Evolutionary conservation across 2,113 vertebrate genomes (phyloP).

Genomic region (Epinephelus cyanopodus): DNA sequence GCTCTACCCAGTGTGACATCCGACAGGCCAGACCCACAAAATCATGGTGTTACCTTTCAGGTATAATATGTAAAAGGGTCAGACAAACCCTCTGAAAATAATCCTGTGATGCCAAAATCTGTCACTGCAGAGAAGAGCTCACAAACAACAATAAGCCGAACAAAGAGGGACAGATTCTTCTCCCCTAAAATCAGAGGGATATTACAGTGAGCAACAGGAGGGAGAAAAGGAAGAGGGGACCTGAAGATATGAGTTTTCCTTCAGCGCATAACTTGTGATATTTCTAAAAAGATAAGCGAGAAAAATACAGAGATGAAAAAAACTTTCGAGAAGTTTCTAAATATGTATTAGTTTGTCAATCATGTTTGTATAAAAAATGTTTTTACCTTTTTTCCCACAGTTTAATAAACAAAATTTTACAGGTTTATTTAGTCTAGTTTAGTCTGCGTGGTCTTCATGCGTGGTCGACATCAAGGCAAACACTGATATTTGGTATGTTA

Average conservation of each 20-base stretch:
- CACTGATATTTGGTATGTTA: too few relatives aligned
- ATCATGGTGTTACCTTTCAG: neutral
- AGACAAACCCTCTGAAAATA: neutral
- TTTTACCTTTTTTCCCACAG: neutral
- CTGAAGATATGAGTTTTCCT: conserved; percentile 6
- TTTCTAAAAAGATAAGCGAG: neutral
- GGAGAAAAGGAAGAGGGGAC: neutral
- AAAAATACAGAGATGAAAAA: neutral
- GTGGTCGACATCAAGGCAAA: neutral
- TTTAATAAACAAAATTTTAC: neutral
- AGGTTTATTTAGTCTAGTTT: neutral
- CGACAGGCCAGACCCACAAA: neutral
- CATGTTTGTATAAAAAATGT: neutral
- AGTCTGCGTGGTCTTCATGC: neutral
- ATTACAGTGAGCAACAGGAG: neutral
- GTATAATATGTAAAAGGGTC: neutral
- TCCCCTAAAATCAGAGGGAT: neutral
- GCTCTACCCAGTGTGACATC: neutral
- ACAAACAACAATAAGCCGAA: neutral
- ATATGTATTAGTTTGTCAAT: neutral
- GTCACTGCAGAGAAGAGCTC: neutral
- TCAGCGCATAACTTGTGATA: conserved; percentile 15
- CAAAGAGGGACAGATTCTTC: neutral
- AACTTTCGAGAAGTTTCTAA: neutral
- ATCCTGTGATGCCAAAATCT: neutral